Evolutionary conservation across 1,140 invertebrate genomes (phyloP).

Genomic region (Chionoecetes opilio): DNA sequence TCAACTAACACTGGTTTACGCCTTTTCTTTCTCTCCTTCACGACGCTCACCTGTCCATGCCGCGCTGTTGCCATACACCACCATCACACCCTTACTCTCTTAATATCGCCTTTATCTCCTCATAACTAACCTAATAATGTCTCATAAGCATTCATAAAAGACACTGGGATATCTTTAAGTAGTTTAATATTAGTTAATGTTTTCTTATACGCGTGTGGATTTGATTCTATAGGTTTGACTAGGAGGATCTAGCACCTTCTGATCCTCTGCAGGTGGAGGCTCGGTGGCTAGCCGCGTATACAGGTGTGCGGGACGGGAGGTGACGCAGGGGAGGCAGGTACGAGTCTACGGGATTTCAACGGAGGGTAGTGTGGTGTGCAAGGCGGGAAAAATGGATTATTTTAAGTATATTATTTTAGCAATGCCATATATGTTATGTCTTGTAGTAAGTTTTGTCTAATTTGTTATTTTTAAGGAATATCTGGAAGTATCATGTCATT

Average conservation of each 20-base stretch:
- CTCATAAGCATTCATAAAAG: slow-evolving; percentile 9
- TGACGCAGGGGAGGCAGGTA: background rate
- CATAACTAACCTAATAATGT: background rate
- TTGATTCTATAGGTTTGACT: background rate
- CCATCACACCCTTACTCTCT: too few relatives aligned
- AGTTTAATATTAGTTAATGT: background rate
- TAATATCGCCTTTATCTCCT: background rate
- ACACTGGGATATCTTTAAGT: slow-evolving; percentile 17
- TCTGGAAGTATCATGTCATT: too few relatives aligned
- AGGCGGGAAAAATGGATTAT: background rate
- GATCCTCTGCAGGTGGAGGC: slow-evolving; percentile 50
- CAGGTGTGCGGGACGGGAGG: slow-evolving; percentile 34
- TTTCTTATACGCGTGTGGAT: background rate
- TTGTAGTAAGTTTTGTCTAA: too few relatives aligned
- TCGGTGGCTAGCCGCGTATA: slow-evolving; percentile 49
- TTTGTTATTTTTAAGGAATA: too few relatives aligned
- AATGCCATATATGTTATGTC: too few relatives aligned
- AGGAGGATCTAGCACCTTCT: background rate
- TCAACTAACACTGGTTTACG: background rate
- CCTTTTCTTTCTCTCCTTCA: slow-evolving; percentile 47
- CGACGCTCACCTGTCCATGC: too few relatives aligned
- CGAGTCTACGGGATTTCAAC: background rate
- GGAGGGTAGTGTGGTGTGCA: too few relatives aligned
- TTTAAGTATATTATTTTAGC: background rate
- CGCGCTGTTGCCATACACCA: too few relatives aligned